Evolutionary conservation across 2,888 invertebrate genomes (phyloP).

Genomic region (Drosophila kanekoi): DNA sequence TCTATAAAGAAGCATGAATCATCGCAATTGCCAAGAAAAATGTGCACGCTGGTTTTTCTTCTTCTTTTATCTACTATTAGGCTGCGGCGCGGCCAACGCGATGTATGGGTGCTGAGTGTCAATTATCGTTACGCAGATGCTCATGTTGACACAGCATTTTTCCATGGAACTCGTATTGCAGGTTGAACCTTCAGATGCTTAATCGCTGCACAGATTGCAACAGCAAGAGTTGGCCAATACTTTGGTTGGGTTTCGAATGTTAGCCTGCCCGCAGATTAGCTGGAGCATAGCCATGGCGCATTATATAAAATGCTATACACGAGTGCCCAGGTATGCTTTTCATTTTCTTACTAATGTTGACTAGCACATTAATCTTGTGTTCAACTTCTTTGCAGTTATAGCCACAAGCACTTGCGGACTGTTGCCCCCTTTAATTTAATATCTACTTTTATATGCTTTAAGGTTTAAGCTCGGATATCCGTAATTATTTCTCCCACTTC

Average conservation of each 20-base stretch:
- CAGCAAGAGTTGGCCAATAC: background rate
- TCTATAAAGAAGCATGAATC: constrained; percentile 52
- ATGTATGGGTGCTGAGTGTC: constrained; percentile 39
- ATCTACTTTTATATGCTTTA: no score
- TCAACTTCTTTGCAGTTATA: no score
- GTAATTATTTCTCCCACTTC: no score
- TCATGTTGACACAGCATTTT: constrained; percentile 47
- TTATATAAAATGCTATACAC: constrained; percentile 8
- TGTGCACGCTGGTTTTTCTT: constrained; percentile 49
- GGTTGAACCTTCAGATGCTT: constrained; percentile 24
- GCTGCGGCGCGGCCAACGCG: constrained; percentile 33
- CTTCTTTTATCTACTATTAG: no score
- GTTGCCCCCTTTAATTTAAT: no score
- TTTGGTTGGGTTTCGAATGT: background rate
- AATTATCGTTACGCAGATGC: constrained; percentile 62
- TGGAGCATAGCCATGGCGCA: constrained; percentile 1
- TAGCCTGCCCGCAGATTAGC: background rate
- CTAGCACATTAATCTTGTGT: no score
- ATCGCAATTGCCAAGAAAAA: constrained; percentile 30
- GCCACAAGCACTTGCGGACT: no score
- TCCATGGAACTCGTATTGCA: constrained; percentile 4
- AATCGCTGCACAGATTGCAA: constrained; percentile 14
- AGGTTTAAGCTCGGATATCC: no score
- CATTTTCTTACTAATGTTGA: background rate
- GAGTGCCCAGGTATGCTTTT: background rate